Evolutionary conservation across 2,888 invertebrate genomes (phyloP).

Genomic region (Aethes cnicana): DNA sequence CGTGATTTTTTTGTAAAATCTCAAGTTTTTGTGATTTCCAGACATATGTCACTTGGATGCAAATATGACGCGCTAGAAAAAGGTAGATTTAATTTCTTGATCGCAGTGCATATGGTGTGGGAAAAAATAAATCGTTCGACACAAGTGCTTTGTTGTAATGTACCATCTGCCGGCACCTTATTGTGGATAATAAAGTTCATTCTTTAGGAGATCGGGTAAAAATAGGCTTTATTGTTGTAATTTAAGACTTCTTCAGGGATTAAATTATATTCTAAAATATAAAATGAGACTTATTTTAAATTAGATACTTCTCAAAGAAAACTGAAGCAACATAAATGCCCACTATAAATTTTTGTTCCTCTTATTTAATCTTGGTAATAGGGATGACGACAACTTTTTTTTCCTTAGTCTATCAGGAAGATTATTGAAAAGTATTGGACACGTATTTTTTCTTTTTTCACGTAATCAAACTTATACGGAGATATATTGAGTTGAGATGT

Average conservation of each 20-base stretch:
- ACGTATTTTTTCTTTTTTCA: too few species aligned
- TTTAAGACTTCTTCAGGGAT: neutral
- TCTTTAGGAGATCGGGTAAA: conserved; percentile 17
- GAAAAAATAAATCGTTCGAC: conserved; percentile 70
- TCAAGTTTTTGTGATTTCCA: conserved; percentile 43
- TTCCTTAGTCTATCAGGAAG: too few species aligned
- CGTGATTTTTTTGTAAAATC: conserved; percentile 57
- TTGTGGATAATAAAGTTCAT: conserved; percentile 42
- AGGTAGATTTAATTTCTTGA: conserved; percentile 61
- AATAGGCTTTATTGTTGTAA: neutral
- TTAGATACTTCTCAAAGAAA: too few species aligned
- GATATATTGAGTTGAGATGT: too few species aligned
- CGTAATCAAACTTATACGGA: too few species aligned
- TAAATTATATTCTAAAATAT: too few species aligned
- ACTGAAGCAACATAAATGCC: too few species aligned
- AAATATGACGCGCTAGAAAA: conserved; percentile 71
- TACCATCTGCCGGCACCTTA: conserved; percentile 67
- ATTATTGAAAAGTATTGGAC: too few species aligned
- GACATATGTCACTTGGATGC: conserved; percentile 78
- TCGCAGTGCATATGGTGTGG: conserved; percentile 68
- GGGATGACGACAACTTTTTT: too few species aligned
- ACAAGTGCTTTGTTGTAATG: conserved; percentile 70
- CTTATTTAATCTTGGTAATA: too few species aligned
- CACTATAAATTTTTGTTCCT: too few species aligned
- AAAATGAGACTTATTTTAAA: too few species aligned